Evolutionary conservation across 2,797 vertebrate genomes (phyloP), one percentile per base, ranked within the genome.

Genomic region (Scyliorhinus canicula): DNA sequence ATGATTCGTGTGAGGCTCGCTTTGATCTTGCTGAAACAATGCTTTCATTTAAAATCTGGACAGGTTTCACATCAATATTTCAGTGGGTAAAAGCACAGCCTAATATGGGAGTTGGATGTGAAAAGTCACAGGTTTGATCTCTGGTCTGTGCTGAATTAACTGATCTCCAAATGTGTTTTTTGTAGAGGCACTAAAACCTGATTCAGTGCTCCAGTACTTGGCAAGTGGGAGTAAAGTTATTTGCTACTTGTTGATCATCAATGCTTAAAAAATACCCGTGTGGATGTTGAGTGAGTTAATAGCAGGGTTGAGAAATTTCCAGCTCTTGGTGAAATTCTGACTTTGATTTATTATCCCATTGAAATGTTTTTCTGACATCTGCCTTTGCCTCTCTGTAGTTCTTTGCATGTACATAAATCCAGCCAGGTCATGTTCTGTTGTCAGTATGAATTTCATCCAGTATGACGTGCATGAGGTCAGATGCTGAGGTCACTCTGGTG

Each of bases 61-160:
- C 2, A 63, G 8, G 6, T 91, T 91, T 63, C 19, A 19, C 35
- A 63, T n/a, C 57, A 60, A 40, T 91, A 65, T 91, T 91, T 91
- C 86, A 90, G 19, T 26, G 85, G 31, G 14, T 57, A 57, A 88
- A 91, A 44, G 60, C 40, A 44, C 31, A 52, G 67, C 93, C 47
- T 52, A 69, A 52, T 74, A 21, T 69, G 65, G 69, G 31, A 52
- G 31, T 4, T 74, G 21, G 93, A 71, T 28, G 31, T 3, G n/a
- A 90, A 47, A 67, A 52, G 65, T 52, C 31, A 69, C 67, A 74
- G 47, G 65, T 94, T 71, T 94, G 44, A 94, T 94, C 69, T 74
- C 50, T 94, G 93, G 93, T 74, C 47, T 94, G 47, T 71, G 93
- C 67, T n/a, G 47, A 94, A 71, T 55, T 94, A 74, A 55, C 47